Base-by-base conservation (phyloP, 2,797 vertebrate species). In the Neosilurus mollespiculum region DNA sequence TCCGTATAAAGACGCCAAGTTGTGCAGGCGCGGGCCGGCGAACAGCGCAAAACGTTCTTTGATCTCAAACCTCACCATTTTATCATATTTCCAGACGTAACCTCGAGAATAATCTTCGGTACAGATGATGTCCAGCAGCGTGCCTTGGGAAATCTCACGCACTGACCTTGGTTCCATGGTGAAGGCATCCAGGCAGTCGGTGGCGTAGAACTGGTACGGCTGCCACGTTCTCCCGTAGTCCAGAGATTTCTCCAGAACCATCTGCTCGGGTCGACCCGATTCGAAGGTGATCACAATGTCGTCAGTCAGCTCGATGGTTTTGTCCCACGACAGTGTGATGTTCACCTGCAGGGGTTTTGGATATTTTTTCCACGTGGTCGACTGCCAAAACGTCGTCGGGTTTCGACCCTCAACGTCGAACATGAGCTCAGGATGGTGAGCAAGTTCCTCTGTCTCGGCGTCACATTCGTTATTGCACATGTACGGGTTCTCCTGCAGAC, bases 381-480 rank as follows among this genome's bases (percentile, higher is more conserved):
- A 98, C 93, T 99, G 98, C 98, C 98, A 99, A 91, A 99, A 99
- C 0, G 98, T 99, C 43, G 96, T 98, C 75, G 97, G 98, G 84
- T 98, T 97, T 84, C 98, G 95, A 87, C 98, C 98, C 93, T 99
- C 98, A 0, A 93, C 93, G 91, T 99, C 98, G 0, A 99, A 98
- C 98, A 99, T 99, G 87, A 99, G 94, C 77, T 97, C 94, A 0
- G 97, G 96, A 56, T 97, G 98, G 89, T 99, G 98, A 72, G 97
- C 97, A 69, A 99, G 93, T 88, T 99, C 98, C 1, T 96, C 96
- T 5, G 97, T 99, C 86, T 86, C 95, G 0, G 97, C 97, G 22
- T 99, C 98, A 86, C 98, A 99, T 92, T 99, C 98, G 10, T 98
- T 99, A 91, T 99, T 99, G 92, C 98, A 99, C 98, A 99, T 99